These are phyloP conservation scores for Sinohyriopsis cumingii DNA, from an alignment of 2,888 invertebrate species.

Conservation along the genomic window DNA sequence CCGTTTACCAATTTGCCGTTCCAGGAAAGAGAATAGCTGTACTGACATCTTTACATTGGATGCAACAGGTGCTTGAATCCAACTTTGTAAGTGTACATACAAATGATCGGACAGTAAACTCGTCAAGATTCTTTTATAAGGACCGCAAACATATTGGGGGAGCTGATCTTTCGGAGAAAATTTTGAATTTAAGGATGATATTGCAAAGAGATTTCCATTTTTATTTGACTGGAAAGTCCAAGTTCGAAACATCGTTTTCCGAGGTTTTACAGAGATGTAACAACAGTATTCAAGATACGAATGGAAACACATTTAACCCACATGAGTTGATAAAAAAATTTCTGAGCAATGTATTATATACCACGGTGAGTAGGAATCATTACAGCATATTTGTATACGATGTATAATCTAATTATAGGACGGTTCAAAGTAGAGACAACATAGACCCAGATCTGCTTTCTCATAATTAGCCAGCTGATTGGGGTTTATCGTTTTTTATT, in stretches of 20 bases:
- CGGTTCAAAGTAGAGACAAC: no score
- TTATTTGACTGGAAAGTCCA: constrained; percentile 16
- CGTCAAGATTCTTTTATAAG: constrained; percentile 26
- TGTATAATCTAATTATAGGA: no score
- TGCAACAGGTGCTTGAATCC: constrained; percentile 16
- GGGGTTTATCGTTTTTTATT: no score
- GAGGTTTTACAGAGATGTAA: constrained; percentile 17
- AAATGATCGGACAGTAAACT: constrained; percentile 30
- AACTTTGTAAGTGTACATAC: constrained; percentile 15
- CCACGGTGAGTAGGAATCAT: constrained; percentile 21
- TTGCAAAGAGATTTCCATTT: constrained; percentile 17
- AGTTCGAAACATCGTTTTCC: constrained; percentile 13
- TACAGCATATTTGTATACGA: no score
- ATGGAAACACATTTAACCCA: constrained; percentile 16
- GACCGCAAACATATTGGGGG: constrained; percentile 33
- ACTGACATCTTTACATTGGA: constrained; percentile 14
- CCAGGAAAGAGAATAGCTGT: constrained; percentile 19
- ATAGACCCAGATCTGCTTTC: no score
- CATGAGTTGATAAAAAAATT: constrained; percentile 18
- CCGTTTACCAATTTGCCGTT: constrained; percentile 20
- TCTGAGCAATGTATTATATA: constrained; percentile 25
- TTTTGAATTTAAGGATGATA: constrained; percentile 22
- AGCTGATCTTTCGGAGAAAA: constrained; percentile 24
- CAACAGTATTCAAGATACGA: constrained; percentile 13
- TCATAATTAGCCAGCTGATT: no score